Base-by-base conservation (phyloP, 2,113 vertebrate species). In the Panthera leo region DNA sequence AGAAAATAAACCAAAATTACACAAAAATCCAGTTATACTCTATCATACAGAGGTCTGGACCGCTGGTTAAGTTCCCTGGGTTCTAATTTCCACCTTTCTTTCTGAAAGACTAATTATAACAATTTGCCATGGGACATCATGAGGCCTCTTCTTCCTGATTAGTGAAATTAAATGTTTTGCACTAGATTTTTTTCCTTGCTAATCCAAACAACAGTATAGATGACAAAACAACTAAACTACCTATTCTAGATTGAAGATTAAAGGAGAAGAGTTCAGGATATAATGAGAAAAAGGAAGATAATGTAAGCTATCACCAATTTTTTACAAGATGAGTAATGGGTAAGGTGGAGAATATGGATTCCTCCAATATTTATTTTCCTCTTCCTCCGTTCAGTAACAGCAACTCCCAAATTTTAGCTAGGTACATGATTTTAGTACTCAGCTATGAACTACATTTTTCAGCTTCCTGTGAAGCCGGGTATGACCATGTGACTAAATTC, bases 211-310 rank as follows among this genome's bases (percentile, higher is more conserved):
- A 86, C 3, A 68, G 39, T 36, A 63, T 27, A 73, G 9, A 79
- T 14, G 19, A 65, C 5, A 76, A 85, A 91, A n/a, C 14, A 80
- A 19, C 34, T 84, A 51, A 84, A 68, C 19, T 51, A 51, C 2
- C 2, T 90, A 84, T 87, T 88, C 29, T 88, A 68, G 13, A 85
- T 89, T 96, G 19, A 86, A 90, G 34, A 80, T 31, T 78, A 91
- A 86, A 75, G 2, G 11, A 85, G 10, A 95, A n/a, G 12, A 53
- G 34, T 48, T 39, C 1, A 85, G 29, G 12, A 85, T 63, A 91
- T 23, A 78, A 78, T 67, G 15, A 65, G 25, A 87, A 51, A 19
- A n/a, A 90, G 15, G 34, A 21, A 95, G 16, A 76, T 29, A 71
- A 70, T 82, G 16, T 45, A 70, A 82, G 7, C 4, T 48, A 78